Evolutionary conservation across 2,888 invertebrate species (phyloP), one percentile per base, ranked within the genome.

Genomic region (Odontothrips loti): DNA sequence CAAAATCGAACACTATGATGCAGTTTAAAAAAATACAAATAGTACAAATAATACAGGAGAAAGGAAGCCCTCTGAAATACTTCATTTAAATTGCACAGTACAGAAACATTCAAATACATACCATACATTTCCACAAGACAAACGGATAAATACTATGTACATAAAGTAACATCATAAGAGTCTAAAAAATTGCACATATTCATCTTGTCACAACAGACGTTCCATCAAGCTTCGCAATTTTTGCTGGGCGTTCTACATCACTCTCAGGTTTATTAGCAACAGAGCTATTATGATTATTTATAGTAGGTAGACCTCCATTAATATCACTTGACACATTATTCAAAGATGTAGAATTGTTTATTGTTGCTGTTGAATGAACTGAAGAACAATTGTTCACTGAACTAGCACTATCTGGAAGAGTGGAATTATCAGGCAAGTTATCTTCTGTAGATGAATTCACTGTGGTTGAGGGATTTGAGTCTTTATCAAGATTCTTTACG

Each of bases 91-190:
- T n/a, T 58, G 15, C n/a, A 58, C 68, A 75, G 68, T 8, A 75
- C 23, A 27, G 68, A 75, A 75, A 11, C 27, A 75, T 75, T 23
- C n/a, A 27, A 75, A 12, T 75, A 75, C 68, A 43, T 43, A 27
- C 68, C 12, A 27, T 75, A 10, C 23, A 75, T 23, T 75, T 75
- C 27, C 27, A 23, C 68, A 75, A 27, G 27, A 75, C 58, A 58
- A 27, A 75, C 9, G 68, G 68, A 27, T 75, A 58, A 58, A 58
- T 75, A 75, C 27, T 75, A 75, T 75, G 68, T 75, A 75, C 27
- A 75, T 27, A 75, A 75, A 75, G 27, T 12, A 23, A 75, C 68
- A 75, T 75, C 23, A 11, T 23, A 75, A 27, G 68, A 27, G 27
- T 12, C 68, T 75, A 75, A 75, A 27, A 12, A 8, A 75, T 75